Conservation (phyloP, 2,113 vertebrate genomes). For the Seriola quinqueradiata region DNA sequence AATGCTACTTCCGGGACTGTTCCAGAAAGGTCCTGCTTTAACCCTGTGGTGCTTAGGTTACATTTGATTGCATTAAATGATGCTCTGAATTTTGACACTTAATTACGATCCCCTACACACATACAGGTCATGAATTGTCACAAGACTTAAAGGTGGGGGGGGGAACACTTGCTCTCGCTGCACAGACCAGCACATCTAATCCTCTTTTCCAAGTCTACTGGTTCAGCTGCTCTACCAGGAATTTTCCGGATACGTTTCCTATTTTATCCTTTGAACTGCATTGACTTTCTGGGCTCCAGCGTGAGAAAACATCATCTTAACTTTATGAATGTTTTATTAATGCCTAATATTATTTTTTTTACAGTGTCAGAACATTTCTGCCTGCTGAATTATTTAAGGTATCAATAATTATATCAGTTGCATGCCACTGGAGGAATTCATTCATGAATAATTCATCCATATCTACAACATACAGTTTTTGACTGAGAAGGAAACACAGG, state of each 20-base stretch:
- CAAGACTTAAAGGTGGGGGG: neutral
- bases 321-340: conserved; percentile 20
- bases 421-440: neutral
- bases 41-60: neutral
- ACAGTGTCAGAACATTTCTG: neutral
- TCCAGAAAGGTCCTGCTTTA: neutral
- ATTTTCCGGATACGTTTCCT: conserved; percentile 16
- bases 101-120: too few species aligned
- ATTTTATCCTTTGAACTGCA: conserved; percentile 27
- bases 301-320: neutral
- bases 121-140: neutral
- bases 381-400: conserved; percentile 26
- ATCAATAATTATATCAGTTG: neutral
- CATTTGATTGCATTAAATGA: neutral
- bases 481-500: neutral
- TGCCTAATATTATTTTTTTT: neutral
- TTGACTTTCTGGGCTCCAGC: neutral
- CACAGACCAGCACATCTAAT: conserved; percentile 48
- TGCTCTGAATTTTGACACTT: neutral
- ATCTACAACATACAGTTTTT: neutral
- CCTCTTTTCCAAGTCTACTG: conserved; percentile 53
- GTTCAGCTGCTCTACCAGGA: conserved; percentile 15
- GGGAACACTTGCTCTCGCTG: neutral
- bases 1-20: neutral
- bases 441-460: conserved; percentile 13